Base-by-base conservation (phyloP, 2,888 invertebrate genomes). In the Drosophila borealis region DNA sequence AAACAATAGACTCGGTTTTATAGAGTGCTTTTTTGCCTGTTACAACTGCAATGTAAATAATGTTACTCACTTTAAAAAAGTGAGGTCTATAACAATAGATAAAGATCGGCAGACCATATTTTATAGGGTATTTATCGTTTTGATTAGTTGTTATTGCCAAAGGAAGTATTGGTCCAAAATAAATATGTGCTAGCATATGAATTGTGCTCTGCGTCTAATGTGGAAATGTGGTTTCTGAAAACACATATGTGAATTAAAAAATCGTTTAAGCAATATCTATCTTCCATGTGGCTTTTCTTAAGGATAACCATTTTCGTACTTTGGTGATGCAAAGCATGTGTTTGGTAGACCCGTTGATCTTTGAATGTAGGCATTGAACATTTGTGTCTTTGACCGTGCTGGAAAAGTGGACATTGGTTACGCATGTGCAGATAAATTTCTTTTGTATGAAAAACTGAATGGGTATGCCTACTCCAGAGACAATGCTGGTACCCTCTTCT, bases 361-460 rank as follows among this genome's bases (percentile, higher is more conserved):
- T 57, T 42, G 33, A 55, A 44, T 56, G 55, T 41, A 19, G 25
- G 42, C 46, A 54, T 80, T 74, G 63, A 69, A 63, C 65, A 73
- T 67, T 59, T 64, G 61, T 78, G 60, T 60, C 61, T 68, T 80
- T 70, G 53, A 67, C 41, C 51, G 29, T 62, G 44, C 49, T 46
- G 8, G 42, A 64, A 61, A 63, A 51, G 63, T 69, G 57, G 66
- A 72, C 78, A 83, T 85, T 80, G 71, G 83, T 71, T 73, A 71
- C 85, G 86, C 83, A 79, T 84, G 88, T 80, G 82, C 78, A 73
- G 70, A 69, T 55, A 70, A 34, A 46, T 62, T 53, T 60, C 51
- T 51, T 65, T 81, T 85, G 88, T 88, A 37, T 59, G n/a, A 48
- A 46, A 51, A 57, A 50, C 51, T 86, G 79, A 85, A 83, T 88